These are phyloP conservation scores for Colinus virginianus DNA, from an alignment of 2,113 vertebrate genomes.

Conservation along the genomic window DNA sequence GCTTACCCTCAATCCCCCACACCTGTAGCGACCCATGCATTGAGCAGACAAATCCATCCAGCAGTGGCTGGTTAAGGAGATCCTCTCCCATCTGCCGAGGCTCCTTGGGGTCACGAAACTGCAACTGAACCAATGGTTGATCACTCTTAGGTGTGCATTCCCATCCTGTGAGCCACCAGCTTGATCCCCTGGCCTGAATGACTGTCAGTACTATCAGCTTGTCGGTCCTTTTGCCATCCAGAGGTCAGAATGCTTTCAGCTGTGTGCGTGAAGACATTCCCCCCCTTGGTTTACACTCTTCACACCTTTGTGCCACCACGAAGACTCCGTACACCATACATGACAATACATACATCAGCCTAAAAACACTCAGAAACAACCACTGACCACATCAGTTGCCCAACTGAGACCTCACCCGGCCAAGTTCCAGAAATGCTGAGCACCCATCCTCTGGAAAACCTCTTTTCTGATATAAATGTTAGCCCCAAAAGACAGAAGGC, in stretches of 20 bases:
- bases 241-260: not conserved
- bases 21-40: rapidly evolving
- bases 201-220: rapidly evolving
- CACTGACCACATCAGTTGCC: not conserved
- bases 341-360: rapidly evolving
- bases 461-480: not conserved
- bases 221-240: not conserved
- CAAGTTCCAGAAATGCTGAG: not conserved
- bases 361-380: not conserved
- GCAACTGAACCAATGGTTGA: not conserved
- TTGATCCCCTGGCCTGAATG: not conserved
- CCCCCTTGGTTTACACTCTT: not conserved
- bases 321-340: not conserved
- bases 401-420: not conserved
- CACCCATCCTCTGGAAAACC: not conserved
- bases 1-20: rapidly evolving
- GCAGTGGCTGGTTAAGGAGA: not conserved
- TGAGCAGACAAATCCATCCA: not conserved
- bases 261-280: not conserved
- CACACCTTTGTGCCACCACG: not conserved
- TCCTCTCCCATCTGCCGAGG: not conserved
- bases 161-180: not conserved
- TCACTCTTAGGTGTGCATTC: rapidly evolving
- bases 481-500: not conserved
- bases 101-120: not conserved